Evolutionary conservation across 2,797 vertebrate genomes (phyloP).

Genomic region (Carduelis carduelis): DNA sequence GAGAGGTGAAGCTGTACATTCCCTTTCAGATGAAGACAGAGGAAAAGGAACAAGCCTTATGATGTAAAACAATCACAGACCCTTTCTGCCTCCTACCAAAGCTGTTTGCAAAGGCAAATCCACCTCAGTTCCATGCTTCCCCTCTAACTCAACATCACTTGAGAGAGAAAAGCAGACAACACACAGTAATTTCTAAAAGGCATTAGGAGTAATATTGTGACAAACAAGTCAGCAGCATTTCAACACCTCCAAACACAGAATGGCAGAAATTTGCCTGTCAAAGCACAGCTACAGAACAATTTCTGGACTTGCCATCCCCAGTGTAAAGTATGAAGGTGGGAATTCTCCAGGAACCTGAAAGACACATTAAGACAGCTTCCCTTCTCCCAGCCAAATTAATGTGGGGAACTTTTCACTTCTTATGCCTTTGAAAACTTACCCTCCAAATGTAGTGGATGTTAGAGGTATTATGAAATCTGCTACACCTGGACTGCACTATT

Average conservation of each 20-base stretch:
- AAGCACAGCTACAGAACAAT: not conserved
- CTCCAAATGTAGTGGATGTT: not conserved
- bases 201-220: constrained; percentile 51
- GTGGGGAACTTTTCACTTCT: not conserved
- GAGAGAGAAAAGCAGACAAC: not conserved
- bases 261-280: not conserved
- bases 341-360: not conserved
- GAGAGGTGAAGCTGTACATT: not conserved
- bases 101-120: not conserved
- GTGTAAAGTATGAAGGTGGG: not conserved
- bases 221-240: constrained; percentile 21
- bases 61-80: not conserved
- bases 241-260: not conserved
- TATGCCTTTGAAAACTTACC: not conserved
- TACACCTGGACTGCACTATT: not conserved
- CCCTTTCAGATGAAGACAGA: not conserved
- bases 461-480: not conserved
- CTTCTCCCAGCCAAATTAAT: not conserved
- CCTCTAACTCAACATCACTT: not conserved
- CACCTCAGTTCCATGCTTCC: not conserved
- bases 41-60: not conserved
- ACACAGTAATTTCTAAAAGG: constrained; percentile 20
- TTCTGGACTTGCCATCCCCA: not conserved
- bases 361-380: not conserved
- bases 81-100: not conserved